These are phyloP conservation scores for Pachliopta kotzebuea DNA, from an alignment of 2,888 invertebrate genomes.

Conservation along the genomic window DNA sequence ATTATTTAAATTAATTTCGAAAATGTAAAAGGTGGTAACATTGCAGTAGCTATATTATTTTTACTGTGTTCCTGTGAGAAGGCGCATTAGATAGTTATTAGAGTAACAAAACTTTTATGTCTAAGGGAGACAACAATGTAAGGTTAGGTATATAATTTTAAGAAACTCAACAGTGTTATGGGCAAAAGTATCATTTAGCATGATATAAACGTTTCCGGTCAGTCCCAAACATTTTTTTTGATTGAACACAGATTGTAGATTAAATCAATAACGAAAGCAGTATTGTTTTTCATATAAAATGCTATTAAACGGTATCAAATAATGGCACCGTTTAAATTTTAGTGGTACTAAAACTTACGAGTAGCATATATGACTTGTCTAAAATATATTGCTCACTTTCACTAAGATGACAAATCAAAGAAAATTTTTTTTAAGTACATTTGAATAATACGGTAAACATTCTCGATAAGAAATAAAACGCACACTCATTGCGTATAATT, in stretches of 20 bases:
- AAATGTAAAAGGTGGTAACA: too few species aligned
- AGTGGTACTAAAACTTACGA: background rate
- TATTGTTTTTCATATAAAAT: background rate
- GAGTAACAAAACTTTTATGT: too few species aligned
- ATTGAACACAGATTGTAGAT: background rate
- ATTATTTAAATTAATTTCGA: too few species aligned
- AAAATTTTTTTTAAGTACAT: background rate
- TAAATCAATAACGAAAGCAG: background rate
- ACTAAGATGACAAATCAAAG: constrained; percentile 3
- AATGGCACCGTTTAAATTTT: background rate
- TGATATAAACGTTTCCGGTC: too few species aligned
- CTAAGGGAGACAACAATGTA: too few species aligned
- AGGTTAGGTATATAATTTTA: too few species aligned
- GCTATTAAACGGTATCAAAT: background rate
- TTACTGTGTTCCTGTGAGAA: too few species aligned
- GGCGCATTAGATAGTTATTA: too few species aligned
- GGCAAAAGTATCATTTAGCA: too few species aligned
- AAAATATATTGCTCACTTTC: background rate
- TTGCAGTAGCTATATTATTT: too few species aligned
- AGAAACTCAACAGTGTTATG: too few species aligned
- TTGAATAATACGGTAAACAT: background rate
- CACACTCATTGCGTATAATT: constrained; percentile 13
- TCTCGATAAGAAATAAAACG: constrained; percentile 11
- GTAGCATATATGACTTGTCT: background rate
- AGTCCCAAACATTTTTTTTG: too few species aligned